Percentiles rank a stretch among this genome's conserved stretches.
Conservation (phyloP, 2,888 invertebrate species). For the Machimus rusticus region DNA sequence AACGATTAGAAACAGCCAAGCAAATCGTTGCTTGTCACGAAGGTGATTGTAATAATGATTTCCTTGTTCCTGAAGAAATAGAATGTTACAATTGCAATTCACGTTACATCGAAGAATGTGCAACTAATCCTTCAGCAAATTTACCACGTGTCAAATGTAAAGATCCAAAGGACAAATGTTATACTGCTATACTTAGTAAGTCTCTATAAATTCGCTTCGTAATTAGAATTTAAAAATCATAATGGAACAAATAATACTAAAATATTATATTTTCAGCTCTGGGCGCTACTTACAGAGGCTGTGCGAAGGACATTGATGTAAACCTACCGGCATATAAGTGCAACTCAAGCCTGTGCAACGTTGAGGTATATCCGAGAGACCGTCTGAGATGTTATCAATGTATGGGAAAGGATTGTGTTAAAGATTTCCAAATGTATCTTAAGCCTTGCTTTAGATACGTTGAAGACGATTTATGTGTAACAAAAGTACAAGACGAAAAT, state of each 20-base stretch:
- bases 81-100: neutral
- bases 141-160: neutral
- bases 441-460: slow-evolving; percentile 26
- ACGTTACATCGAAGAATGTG: neutral
- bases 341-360: neutral
- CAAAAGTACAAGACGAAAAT: slow-evolving; percentile 28
- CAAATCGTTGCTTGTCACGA: neutral
- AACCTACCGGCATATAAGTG: neutral
- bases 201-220: neutral
- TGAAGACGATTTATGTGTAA: slow-evolving; percentile 16
- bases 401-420: slow-evolving; percentile 20
- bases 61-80: neutral
- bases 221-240: neutral
- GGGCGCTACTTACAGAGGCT: neutral
- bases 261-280: neutral
- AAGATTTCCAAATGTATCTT: neutral
- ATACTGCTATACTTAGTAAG: neutral
- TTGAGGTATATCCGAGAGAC: slow-evolving; percentile 48
- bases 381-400: slow-evolving; percentile 37
- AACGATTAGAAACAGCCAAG: neutral
- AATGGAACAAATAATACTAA: too few species aligned
- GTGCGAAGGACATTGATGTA: neutral
- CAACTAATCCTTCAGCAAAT: neutral
- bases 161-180: neutral
- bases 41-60: neutral